These are phyloP conservation scores for Palythoa heliodiscus DNA, from an alignment of 92 coral and sea anemone genomes.

Conservation along the genomic window DNA sequence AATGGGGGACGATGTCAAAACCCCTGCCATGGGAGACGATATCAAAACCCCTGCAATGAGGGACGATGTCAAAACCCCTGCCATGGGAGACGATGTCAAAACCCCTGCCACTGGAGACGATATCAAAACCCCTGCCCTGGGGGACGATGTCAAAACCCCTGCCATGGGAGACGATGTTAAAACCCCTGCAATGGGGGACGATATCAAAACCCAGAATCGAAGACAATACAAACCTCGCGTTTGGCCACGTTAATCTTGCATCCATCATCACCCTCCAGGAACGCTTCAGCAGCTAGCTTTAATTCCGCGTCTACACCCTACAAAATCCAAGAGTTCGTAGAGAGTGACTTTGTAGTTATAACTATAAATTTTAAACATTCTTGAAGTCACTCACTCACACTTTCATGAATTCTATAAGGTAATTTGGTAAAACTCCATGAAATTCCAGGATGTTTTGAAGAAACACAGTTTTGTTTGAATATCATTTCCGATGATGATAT, in stretches of 20 bases:
- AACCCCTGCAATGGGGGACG: too few relatives aligned
- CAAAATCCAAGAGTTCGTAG: neutral
- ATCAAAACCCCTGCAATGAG: neutral
- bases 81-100: neutral
- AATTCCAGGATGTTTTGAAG: too few relatives aligned
- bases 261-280: constrained; percentile 97
- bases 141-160: neutral
- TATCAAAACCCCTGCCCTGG: neutral
- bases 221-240: constrained; percentile 69
- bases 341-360: too few relatives aligned
- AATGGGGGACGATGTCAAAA: neutral
- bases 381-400: neutral
- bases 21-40: neutral
- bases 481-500: neutral
- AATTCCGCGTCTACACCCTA: constrained; percentile 88
- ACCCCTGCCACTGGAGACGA: neutral
- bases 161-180: too few relatives aligned
- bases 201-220: neutral
- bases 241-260: constrained; percentile 79
- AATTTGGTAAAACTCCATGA: neutral
- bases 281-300: constrained; percentile 90
- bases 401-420: neutral
- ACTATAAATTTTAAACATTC: too few relatives aligned
- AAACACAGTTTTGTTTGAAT: too few relatives aligned
- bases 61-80: neutral